Percentiles rank a stretch among this genome's conserved stretches.
phyloP scores from a whole-genome alignment of 2,113 vertebrate genomes.

The Petaurus breviceps region DNA sequence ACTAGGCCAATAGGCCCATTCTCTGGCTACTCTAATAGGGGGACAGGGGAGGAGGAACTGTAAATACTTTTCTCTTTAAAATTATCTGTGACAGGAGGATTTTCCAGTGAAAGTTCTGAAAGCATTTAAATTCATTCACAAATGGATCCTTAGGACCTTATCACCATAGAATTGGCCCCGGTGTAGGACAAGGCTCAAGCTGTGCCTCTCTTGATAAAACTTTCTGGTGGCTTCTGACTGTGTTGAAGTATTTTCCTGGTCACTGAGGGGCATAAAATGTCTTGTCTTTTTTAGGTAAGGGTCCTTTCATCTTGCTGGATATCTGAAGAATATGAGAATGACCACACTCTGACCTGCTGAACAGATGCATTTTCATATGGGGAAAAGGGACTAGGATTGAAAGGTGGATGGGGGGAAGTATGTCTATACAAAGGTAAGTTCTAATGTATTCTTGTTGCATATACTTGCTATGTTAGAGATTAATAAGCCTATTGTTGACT shows the following conservation, averaged over 20 bases:
- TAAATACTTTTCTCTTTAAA: neutral
- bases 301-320: neutral
- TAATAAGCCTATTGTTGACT: neutral
- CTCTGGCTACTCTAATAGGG: neutral
- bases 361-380: neutral
- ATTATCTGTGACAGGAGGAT: neutral
- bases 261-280: neutral
- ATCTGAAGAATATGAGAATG: neutral
- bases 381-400: neutral
- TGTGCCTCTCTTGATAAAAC: neutral
- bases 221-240: neutral
- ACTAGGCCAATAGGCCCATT: neutral
- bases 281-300: neutral
- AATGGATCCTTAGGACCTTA: neutral
- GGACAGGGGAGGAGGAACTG: neutral
- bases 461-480: neutral
- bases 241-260: neutral
- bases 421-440: neutral
- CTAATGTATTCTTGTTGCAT: neutral
- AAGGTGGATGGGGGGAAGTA: neutral
- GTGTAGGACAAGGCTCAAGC: neutral
- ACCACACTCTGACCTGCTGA: neutral
- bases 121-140: neutral
- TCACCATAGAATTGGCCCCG: neutral
- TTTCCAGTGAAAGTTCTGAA: neutral